Conservation (phyloP, 1,140 invertebrate species). For the Drosophila tani region DNA sequence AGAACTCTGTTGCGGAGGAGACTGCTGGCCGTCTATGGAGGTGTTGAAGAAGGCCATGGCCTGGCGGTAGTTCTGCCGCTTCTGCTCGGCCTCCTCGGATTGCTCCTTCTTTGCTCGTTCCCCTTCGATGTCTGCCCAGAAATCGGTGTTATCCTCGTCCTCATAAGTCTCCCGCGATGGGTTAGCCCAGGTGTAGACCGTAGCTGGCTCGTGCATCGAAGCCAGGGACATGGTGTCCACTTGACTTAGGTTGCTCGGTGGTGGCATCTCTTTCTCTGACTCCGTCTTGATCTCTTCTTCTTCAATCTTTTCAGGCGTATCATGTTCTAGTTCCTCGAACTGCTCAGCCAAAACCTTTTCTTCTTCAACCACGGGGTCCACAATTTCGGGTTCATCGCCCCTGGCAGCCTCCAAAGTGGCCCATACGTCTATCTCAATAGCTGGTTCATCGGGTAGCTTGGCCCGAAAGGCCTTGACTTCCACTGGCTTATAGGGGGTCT, state of each 20-base stretch:
- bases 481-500: slow-evolving; percentile 71
- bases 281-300: neutral
- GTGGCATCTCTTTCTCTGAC: neutral
- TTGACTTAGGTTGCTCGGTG: slow-evolving; percentile 46
- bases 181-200: slow-evolving; percentile 62
- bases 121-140: slow-evolving; percentile 72
- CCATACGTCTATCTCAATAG: slow-evolving; percentile 71
- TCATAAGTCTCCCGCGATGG: neutral
- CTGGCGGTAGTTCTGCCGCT: slow-evolving; percentile 76
- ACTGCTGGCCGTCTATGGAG: slow-evolving; percentile 76
- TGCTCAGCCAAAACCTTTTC: slow-evolving; percentile 58
- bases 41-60: slow-evolving; percentile 82
- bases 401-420: slow-evolving; percentile 69
- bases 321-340: slow-evolving; percentile 63
- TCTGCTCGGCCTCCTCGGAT: slow-evolving; percentile 70
- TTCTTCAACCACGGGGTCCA: slow-evolving; percentile 68
- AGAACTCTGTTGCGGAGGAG: slow-evolving; percentile 38
- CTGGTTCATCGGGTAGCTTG: slow-evolving; percentile 72
- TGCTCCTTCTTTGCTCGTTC: slow-evolving; percentile 53
- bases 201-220: slow-evolving; percentile 74
- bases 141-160: slow-evolving; percentile 53
- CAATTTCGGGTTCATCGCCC: slow-evolving; percentile 65
- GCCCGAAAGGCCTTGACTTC: slow-evolving; percentile 66
- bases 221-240: slow-evolving; percentile 71
- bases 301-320: slow-evolving; percentile 1